Evolutionary conservation across 2,888 invertebrate species (phyloP), one percentile per base, ranked within the genome.

Genomic region (Lasioglossum morio): DNA sequence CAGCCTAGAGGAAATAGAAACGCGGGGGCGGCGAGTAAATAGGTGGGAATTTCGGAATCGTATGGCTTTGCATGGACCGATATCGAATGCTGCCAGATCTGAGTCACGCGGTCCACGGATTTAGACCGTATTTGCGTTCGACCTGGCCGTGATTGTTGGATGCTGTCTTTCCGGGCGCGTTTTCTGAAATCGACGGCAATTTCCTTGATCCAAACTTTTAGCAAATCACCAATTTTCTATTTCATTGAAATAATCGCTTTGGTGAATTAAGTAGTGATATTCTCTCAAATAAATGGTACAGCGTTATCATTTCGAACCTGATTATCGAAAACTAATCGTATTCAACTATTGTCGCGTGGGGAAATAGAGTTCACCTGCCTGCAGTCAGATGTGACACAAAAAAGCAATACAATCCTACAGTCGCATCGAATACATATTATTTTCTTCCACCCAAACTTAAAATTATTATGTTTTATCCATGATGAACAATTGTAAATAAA

Each of bases 1-100:
- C n/a, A 34, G 27, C n/a, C 43, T 27, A 14, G 48, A 70, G 83
- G 75, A 84, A 84, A 82, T 80, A 77, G 82, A 79, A 85, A 81
- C 12, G 63, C 57, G 27, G 16, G 63, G 14, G 34, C 27, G 57
- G 19, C 30, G 72, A 37, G 37, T 83, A 85, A 84, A 87, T 86
- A 82, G 37, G n/a, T 66, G 53, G 72, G 63, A 82, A 77, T 82
- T 82, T 85, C 60, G 34, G 75, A 76, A 76, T 70, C 76, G 48
- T 66, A 23, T 63, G 27, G 5, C 23, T 2, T 5, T 57, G 40
- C 30, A 34, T 48, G 75, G 60, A 60, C 37, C 57, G 37, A 76
- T 76, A 70, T 80, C 30, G 70, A 27, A 53, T 23, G 37, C 30
- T 37, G 40, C 53, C 19, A 27, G 46, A 37, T 34, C 48, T n/a